Conservation (phyloP, 2,888 invertebrate genomes). For the Sycophila texana region DNA sequence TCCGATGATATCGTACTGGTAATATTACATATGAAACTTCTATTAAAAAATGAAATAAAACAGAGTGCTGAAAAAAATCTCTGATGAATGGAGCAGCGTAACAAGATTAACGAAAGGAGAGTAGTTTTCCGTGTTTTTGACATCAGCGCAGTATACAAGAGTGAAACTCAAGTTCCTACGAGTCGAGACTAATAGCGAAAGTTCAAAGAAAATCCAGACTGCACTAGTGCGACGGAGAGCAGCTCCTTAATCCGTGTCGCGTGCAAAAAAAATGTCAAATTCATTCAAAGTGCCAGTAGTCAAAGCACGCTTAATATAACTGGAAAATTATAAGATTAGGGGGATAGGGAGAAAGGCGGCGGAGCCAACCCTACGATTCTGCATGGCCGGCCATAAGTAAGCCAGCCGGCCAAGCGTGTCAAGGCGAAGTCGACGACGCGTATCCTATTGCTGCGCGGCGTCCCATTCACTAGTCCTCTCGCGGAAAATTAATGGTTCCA, state of each 20-base stretch:
- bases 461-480: conserved; percentile 57
- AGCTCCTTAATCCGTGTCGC: conserved; percentile 14
- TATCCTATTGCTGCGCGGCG: conserved; percentile 49
- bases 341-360: neutral
- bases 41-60: no score
- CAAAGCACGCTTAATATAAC: conserved; percentile 23
- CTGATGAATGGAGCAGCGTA: neutral
- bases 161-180: conserved; percentile 5
- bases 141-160: neutral
- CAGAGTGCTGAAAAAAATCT: neutral
- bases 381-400: conserved; percentile 40
- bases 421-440: conserved; percentile 50
- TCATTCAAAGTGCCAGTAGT: conserved; percentile 15
- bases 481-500: conserved; percentile 62
- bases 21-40: no score
- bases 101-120: neutral
- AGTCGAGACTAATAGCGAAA: conserved; percentile 23
- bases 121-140: conserved; percentile 8
- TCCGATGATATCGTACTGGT: no score
- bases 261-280: conserved; percentile 24
- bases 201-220: conserved; percentile 23
- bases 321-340: conserved; percentile 46
- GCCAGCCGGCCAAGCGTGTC: conserved; percentile 38
- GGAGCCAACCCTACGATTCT: neutral
- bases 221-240: neutral